Evolutionary conservation across 2,113 vertebrate genomes (phyloP).

Genomic region (Leucopternis melanops): DNA sequence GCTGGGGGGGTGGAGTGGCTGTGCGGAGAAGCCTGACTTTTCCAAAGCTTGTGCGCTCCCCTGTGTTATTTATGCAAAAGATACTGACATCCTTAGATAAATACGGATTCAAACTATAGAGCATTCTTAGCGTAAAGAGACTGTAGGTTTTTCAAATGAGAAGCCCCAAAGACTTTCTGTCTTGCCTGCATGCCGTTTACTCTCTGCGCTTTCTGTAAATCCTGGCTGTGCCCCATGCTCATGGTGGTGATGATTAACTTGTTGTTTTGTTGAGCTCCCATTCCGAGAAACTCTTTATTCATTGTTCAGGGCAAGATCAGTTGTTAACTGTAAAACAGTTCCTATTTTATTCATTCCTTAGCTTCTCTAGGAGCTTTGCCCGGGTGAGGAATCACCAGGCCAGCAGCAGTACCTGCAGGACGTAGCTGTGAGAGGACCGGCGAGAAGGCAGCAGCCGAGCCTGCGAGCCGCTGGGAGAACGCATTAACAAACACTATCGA

Average conservation of each 20-base stretch:
- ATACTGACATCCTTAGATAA: not conserved
- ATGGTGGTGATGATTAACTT: not conserved
- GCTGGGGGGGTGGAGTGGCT: not conserved
- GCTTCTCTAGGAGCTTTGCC: not conserved
- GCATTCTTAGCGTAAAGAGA: not conserved
- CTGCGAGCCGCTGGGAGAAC: not conserved
- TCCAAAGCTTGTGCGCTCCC: not conserved
- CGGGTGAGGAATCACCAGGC: not conserved
- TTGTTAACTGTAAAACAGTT: not conserved
- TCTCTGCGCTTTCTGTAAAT: accelerated
- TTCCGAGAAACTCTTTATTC: not conserved
- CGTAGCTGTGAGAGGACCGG: not conserved
- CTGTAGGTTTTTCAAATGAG: not conserved
- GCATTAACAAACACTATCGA: not conserved
- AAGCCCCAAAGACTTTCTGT: not conserved
- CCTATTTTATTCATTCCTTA: not conserved
- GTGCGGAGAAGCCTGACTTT: not conserved
- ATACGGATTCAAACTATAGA: not conserved
- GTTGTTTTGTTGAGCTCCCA: not conserved
- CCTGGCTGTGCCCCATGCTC: not conserved
- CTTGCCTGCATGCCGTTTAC: not conserved
- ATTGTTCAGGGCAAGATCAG: not conserved
- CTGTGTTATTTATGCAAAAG: not conserved
- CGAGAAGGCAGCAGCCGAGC: not conserved
- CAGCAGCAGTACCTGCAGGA: not conserved